Base-by-base conservation (phyloP, 2,888 invertebrate species). In the Cataglyphis altisquamis region DNA sequence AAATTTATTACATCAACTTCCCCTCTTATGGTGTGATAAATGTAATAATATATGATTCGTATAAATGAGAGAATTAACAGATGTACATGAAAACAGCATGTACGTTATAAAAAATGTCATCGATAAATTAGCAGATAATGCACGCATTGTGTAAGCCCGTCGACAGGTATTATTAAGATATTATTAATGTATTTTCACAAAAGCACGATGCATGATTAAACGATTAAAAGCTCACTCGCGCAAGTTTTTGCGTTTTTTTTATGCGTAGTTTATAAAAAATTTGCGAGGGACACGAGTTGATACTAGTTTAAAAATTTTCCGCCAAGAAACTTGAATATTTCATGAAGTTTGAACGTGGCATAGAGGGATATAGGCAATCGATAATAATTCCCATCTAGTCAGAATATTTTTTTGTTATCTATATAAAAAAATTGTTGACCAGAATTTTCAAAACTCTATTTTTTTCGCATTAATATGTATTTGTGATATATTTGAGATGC, bases 171-270 rank as follows among this genome's bases (percentile, higher is more conserved):
- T 70, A 60, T 78, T 70, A 15, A 36, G 21, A 25, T 21, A 60
- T 75, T 55, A 60, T 60, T 78, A 70, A 60, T 78, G 41, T 18
- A 60, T 60, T 45, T 70, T 18, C 41, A 18, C 60, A 78, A 57
- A 78, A 70, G 32, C 52, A 8, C 25, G 21, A 78, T 78, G 41
- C 45, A 60, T 60, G 4, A 78, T 70, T 78, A 78, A 78, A 70
- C 68, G 77, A 57, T 78, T 68, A 41, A 78, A 68, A 60, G 45
- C 70, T 36, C 45, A 10, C 25, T 45, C n/a, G 18, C 29, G 15
- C 45, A 57, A 32, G 57, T 18, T 70, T 70, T 67, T 32, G n/a
- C 21, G 6, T 45, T 68, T 25, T 25, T 29, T 29, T 21, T 41
- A 21, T 29, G 60, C 21, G 18, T 10, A 29, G 60, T 60, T 32